Evolutionary conservation across 2,888 invertebrate genomes (phyloP).

Genomic region (Iselma pallidipennis): DNA sequence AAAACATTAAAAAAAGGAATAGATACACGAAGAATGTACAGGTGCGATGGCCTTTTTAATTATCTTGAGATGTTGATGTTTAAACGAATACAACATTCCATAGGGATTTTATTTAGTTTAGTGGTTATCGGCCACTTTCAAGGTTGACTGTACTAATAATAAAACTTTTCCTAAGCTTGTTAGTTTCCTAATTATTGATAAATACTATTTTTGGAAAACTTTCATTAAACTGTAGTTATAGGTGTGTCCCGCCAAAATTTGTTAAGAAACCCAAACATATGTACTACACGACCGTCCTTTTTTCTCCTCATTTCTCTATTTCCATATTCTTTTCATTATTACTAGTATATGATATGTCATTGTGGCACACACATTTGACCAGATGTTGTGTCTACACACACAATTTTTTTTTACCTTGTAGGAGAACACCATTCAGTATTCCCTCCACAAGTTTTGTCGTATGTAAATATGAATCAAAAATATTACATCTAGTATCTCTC

Average conservation of each 20-base stretch:
- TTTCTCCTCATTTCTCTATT: too few relatives aligned
- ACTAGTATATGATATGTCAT: background rate
- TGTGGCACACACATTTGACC: background rate
- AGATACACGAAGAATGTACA: constrained; percentile 11
- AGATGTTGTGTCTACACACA: background rate
- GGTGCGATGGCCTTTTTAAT: constrained; percentile 17
- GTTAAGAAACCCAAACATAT: too few relatives aligned
- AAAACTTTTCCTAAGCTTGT: too few relatives aligned
- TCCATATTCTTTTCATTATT: background rate
- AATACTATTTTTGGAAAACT: too few relatives aligned
- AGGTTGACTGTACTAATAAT: background rate
- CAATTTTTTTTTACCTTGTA: background rate
- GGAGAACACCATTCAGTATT: background rate
- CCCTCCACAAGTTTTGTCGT: background rate
- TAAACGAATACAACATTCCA: background rate
- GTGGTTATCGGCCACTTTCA: background rate
- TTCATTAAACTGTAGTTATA: too few relatives aligned
- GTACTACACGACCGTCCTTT: too few relatives aligned
- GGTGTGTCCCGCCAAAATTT: background rate
- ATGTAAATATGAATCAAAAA: background rate
- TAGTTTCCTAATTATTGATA: too few relatives aligned
- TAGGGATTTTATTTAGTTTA: background rate
- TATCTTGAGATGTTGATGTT: background rate
- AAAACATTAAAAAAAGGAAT: constrained; percentile 6
- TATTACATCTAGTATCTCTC: background rate